Evolutionary conservation across 1,140 invertebrate genomes (phyloP), one percentile per base, ranked within the genome.

Genomic region (Drosophila novamexicana): DNA sequence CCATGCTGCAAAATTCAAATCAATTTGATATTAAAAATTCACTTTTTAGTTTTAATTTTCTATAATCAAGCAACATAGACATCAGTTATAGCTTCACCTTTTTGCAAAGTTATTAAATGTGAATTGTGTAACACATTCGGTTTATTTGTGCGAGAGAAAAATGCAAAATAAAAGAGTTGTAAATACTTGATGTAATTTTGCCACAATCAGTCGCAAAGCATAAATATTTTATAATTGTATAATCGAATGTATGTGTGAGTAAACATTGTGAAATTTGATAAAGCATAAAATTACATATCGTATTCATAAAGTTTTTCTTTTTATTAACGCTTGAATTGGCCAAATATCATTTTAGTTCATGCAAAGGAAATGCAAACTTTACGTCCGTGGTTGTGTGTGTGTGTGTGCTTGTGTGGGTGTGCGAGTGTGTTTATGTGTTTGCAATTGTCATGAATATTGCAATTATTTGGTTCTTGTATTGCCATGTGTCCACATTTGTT

Each of bases 361-460:
- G 70, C 79, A 86, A 88, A 83, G 82, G 76, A 88, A 79, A 88
- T 64, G 78, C 82, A 81, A 81, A 85, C 75, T 79, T 82, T 78
- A 50, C 73, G 77, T 79, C 32, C 56, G 62, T 1, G 7, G 1
- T 2, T 52, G 12, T 66, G 8, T 34, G 12, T 50, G 18, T 64
- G 36, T 52, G 57, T 62, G 14, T 52, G 76, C 72, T 9, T 7
- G 29, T 40, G 12, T 34, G 12, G 37, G 16, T 57, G 2, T 29
- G 9, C 12, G 7, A 6, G 16, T 40, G 5, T 52, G 57, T 62
- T 36, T 52, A 14, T 52, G 29, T 52, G 79, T 88, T 88, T 86
- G 76, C 72, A 83, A 88, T 88, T 88, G 83, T 88, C 83, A 88
- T 86, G 83, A 88, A 88, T 86, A 88, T 86, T 88, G 79, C 83